These are phyloP conservation scores for Autographa pulchrina DNA, from an alignment of 2,888 invertebrate species.

Conservation along the genomic window DNA sequence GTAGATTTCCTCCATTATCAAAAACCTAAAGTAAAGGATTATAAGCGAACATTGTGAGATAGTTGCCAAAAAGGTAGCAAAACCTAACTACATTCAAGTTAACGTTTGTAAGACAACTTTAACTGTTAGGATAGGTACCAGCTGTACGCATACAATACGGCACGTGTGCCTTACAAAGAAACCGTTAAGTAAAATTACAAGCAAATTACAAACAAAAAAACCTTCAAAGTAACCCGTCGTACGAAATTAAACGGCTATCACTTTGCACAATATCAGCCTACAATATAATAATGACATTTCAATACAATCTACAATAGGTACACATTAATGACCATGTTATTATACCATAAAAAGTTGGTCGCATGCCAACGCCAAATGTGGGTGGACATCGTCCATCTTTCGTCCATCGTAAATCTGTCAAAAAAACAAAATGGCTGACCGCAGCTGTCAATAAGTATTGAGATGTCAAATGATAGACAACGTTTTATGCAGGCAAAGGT, in stretches of 20 bases:
- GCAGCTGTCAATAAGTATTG: constrained; percentile 85
- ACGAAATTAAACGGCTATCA: constrained; percentile 42
- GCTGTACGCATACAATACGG: not conserved
- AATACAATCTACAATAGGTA: constrained; percentile 63
- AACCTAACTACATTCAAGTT: too few relatives aligned
- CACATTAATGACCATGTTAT: constrained; percentile 69
- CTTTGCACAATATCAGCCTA: constrained; percentile 35
- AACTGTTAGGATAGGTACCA: not conserved
- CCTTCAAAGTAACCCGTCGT: constrained; percentile 30
- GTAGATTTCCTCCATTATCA: too few relatives aligned
- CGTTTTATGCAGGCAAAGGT: constrained; percentile 20
- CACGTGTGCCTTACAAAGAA: not conserved
- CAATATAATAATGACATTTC: constrained; percentile 45
- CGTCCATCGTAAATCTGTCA: constrained; percentile 72
- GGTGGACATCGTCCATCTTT: constrained; percentile 77
- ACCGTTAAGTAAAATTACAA: constrained; percentile 7
- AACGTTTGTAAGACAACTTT: too few relatives aligned
- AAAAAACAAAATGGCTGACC: constrained; percentile 79
- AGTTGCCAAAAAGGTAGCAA: too few relatives aligned
- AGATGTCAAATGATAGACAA: constrained; percentile 73
- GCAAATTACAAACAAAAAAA: constrained; percentile 29
- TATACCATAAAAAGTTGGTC: constrained; percentile 61
- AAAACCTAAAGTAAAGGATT: too few relatives aligned
- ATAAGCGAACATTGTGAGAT: too few relatives aligned
- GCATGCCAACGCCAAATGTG: constrained; percentile 67